Conservation (phyloP, 2,113 vertebrate species). For the Pionites leucogaster region DNA sequence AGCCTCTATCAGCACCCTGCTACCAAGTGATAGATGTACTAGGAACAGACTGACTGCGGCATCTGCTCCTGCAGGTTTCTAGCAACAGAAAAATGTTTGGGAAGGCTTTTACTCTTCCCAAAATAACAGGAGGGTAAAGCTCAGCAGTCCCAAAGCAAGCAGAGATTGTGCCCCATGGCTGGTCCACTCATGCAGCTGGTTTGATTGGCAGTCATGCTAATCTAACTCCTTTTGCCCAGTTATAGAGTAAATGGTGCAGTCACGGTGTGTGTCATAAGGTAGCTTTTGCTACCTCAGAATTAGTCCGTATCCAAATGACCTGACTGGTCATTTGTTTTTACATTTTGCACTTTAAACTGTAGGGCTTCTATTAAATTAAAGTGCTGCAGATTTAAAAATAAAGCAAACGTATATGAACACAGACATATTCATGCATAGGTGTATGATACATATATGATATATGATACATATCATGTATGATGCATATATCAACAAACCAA, state of each 20-base stretch:
- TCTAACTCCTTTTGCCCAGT: neutral
- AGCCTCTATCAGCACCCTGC: neutral
- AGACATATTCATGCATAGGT: neutral
- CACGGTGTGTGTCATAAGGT: neutral
- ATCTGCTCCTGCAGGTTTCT: neutral
- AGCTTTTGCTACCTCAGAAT: neutral
- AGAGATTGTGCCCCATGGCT: neutral
- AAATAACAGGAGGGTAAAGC: neutral
- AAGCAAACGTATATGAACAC: neutral
- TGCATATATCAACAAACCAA: neutral
- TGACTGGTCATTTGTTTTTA: neutral
- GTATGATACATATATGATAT: neutral
- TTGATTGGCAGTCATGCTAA: neutral
- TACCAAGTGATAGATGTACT: neutral
- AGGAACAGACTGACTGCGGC: neutral
- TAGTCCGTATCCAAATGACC: neutral
- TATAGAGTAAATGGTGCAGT: neutral
- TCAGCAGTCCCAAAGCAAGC: neutral
- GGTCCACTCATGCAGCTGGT: accelerated
- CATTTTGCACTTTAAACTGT: neutral
- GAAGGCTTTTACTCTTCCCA: neutral
- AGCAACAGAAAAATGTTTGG: neutral
- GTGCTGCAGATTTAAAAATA: neutral
- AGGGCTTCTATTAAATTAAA: neutral
- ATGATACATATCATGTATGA: neutral